phyloP scores from a whole-genome alignment of 2,888 invertebrate species.

The Drosophila prostipennis region DNA sequence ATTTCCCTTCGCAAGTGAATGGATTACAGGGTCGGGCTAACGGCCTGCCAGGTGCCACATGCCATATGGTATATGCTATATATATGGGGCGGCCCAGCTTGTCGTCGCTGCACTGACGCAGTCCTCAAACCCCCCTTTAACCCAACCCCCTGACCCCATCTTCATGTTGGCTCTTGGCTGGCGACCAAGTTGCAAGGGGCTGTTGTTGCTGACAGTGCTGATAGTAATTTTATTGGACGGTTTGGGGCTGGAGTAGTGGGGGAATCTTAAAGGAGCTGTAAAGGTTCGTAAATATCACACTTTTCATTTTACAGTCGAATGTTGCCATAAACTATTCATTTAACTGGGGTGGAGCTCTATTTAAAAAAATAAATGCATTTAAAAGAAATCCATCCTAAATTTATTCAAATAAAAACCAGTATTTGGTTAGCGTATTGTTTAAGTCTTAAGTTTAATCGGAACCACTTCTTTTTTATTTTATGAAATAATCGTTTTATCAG shows the following conservation, averaged over 20 bases:
- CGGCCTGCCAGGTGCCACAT: conserved; percentile 37
- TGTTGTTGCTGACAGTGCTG: conserved; percentile 57
- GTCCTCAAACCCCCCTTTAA: conserved; percentile 7
- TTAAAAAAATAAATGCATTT: too few species aligned
- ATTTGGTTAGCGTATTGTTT: too few species aligned
- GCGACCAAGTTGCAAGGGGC: conserved; percentile 52
- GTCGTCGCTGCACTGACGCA: conserved; percentile 45
- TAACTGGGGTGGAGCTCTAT: background rate
- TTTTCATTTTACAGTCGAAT: background rate
- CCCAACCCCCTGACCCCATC: conserved; percentile 4
- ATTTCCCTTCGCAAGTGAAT: conserved; percentile 72
- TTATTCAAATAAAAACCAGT: too few species aligned
- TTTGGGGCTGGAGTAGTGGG: conserved; percentile 24
- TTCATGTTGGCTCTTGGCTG: conserved; percentile 53
- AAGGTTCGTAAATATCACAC: too few species aligned
- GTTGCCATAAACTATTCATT: background rate
- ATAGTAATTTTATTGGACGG: conserved; percentile 58
- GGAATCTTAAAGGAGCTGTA: conserved; percentile 12
- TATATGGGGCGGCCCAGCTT: conserved; percentile 5
- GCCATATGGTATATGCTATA: conserved; percentile 8
- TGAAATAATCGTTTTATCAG: too few species aligned
- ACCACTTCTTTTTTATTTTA: too few species aligned
- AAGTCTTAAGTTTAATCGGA: too few species aligned
- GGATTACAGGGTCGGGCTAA: conserved; percentile 56
- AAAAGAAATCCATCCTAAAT: too few species aligned